Percentiles rank a stretch among this genome's conserved stretches.
These are phyloP conservation scores for Caenorhabditis brenneri DNA, from an alignment of 1,140 invertebrate genomes.

Conservation along the genomic window DNA sequence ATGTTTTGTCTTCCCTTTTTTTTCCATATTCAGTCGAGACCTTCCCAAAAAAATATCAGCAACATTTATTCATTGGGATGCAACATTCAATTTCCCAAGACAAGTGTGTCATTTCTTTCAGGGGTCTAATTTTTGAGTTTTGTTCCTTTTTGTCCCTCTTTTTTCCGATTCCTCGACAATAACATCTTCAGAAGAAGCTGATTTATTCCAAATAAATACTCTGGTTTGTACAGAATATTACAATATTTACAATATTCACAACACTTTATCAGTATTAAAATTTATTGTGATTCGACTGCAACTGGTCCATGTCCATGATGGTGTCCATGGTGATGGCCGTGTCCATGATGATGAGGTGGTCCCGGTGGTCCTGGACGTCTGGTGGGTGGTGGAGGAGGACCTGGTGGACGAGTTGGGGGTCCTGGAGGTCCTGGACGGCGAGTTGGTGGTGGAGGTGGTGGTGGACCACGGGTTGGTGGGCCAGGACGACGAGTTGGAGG, in stretches of 20 bases:
- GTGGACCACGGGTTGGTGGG: background rate
- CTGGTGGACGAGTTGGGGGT: slow-evolving; percentile 3
- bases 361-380: background rate
- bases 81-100: too few species aligned
- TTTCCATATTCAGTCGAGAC: too few species aligned
- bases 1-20: too few species aligned
- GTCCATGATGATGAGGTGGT: background rate
- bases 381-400: background rate
- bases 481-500: background rate
- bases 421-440: background rate
- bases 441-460: background rate
- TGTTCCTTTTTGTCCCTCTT: too few species aligned
- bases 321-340: background rate
- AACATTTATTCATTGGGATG: too few species aligned
- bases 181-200: too few species aligned
- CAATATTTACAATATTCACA: background rate
- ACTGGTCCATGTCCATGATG: background rate
- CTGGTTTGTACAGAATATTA: background rate
- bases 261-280: background rate
- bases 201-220: too few species aligned
- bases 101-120: too few species aligned
- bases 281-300: background rate
- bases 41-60: too few species aligned
- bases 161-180: too few species aligned
- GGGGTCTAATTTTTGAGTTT: too few species aligned